Evolutionary conservation across 1,140 invertebrate genomes (phyloP).

Genomic region (Wasmannia auropunctata): DNA sequence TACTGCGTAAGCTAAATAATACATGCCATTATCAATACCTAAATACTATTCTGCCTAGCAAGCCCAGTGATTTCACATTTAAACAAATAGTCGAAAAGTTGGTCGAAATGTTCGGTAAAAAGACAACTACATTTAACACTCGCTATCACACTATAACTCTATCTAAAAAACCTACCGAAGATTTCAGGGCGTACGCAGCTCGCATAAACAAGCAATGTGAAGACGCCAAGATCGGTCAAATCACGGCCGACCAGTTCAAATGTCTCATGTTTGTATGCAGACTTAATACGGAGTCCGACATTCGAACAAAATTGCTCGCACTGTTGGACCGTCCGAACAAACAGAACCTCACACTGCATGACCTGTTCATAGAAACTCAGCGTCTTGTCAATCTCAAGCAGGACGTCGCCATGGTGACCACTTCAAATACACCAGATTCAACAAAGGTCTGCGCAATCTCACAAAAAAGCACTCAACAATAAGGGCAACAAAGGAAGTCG

Average conservation of each 20-base stretch:
- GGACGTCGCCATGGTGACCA: neutral
- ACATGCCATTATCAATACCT: too few relatives aligned
- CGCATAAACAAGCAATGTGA: neutral
- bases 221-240: neutral
- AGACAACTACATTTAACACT: too few relatives aligned
- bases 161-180: neutral
- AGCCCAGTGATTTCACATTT: too few relatives aligned
- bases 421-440: neutral
- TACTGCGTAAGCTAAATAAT: too few relatives aligned
- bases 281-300: neutral
- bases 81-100: too few relatives aligned
- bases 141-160: too few relatives aligned
- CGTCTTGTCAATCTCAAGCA: neutral
- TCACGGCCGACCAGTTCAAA: neutral
- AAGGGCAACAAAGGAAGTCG: too few relatives aligned
- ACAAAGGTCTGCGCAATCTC: neutral
- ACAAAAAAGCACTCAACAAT: neutral
- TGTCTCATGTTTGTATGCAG: neutral
- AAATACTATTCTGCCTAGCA: too few relatives aligned
- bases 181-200: neutral
- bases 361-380: neutral
- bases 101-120: too few relatives aligned
- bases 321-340: neutral
- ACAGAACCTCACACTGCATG: neutral
- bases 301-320: neutral